Evolutionary conservation across 2,888 invertebrate species (phyloP).

Genomic region (Rhingia rostrata): DNA sequence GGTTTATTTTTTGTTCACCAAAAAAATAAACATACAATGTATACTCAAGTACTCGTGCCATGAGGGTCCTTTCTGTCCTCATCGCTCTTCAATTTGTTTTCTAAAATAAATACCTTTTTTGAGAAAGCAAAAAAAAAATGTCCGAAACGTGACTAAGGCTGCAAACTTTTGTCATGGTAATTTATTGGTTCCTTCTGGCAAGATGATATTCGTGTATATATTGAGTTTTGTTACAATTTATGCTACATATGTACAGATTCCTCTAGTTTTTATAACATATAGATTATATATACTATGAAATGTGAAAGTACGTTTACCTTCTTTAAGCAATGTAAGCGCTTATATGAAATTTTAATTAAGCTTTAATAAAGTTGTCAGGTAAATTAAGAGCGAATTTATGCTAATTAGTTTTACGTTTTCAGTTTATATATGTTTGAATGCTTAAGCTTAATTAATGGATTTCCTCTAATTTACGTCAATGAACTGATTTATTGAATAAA

Average conservation of each 20-base stretch:
- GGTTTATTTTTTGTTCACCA: conserved; percentile 20
- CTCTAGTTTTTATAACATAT: conserved; percentile 42
- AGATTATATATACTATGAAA: background rate
- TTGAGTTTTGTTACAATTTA: conserved; percentile 48
- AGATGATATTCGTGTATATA: conserved; percentile 30
- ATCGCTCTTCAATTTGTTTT: conserved; percentile 54
- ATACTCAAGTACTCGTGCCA: conserved; percentile 33
- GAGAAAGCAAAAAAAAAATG: conserved; percentile 46
- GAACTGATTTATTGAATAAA: too few relatives aligned
- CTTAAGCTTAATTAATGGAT: too few relatives aligned
- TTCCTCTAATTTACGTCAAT: too few relatives aligned
- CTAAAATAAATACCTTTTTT: conserved; percentile 70
- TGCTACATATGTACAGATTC: conserved; percentile 38
- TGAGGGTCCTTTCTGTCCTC: conserved; percentile 34
- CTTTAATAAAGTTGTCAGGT: too few relatives aligned
- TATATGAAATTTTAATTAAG: too few relatives aligned
- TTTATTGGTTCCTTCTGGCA: conserved; percentile 55
- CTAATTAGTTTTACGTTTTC: too few relatives aligned
- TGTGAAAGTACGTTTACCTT: background rate
- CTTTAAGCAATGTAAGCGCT: too few relatives aligned
- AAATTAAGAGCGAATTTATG: too few relatives aligned
- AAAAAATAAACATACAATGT: background rate
- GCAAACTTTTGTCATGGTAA: conserved; percentile 69
- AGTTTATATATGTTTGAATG: too few relatives aligned
- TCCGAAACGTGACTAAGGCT: conserved; percentile 69